A percentile compares a stretch with the other conserved stretches of the same genome.
Conservation (phyloP, 2,888 invertebrate species). For the Eupithecia tripunctaria region DNA sequence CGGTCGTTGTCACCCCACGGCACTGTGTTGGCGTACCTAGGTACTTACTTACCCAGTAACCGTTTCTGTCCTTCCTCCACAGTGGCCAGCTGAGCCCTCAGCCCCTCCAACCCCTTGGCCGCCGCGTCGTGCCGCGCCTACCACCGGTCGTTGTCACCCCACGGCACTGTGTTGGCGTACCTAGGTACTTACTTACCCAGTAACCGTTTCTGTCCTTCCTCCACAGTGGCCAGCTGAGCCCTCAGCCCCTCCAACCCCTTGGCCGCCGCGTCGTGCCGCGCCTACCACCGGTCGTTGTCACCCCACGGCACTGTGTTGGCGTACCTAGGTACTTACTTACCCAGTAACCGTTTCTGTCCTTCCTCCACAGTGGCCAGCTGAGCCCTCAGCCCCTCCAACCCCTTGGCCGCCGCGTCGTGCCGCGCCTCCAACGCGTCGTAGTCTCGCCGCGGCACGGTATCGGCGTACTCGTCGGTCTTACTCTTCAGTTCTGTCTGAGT, state of each 20-base stretch:
- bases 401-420: conserved; percentile 54
- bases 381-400: conserved; percentile 48
- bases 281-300: too few species aligned
- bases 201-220: conserved; percentile 59
- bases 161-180: too few species aligned
- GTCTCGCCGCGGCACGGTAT: conserved; percentile 75
- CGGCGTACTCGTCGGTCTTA: conserved; percentile 74
- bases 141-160: too few species aligned
- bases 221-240: conserved; percentile 56
- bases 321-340: conserved; percentile 50
- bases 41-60: too few species aligned
- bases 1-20: too few species aligned
- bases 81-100: too few species aligned
- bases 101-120: too few species aligned
- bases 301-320: too few species aligned
- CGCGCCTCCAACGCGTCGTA: conserved; percentile 67
- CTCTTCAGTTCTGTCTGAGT: conserved; percentile 69
- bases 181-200: conserved; percentile 50
- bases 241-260: conserved; percentile 50
- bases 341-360: conserved; percentile 56
- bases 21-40: too few species aligned
- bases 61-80: too few species aligned
- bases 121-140: too few species aligned
- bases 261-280: too few species aligned
- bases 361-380: conserved; percentile 61